A percentile compares a stretch with the other conserved stretches of the same genome.
These are phyloP conservation scores for Aegithalos caudatus DNA, from an alignment of 2,113 vertebrate genomes.

Conservation along the genomic window DNA sequence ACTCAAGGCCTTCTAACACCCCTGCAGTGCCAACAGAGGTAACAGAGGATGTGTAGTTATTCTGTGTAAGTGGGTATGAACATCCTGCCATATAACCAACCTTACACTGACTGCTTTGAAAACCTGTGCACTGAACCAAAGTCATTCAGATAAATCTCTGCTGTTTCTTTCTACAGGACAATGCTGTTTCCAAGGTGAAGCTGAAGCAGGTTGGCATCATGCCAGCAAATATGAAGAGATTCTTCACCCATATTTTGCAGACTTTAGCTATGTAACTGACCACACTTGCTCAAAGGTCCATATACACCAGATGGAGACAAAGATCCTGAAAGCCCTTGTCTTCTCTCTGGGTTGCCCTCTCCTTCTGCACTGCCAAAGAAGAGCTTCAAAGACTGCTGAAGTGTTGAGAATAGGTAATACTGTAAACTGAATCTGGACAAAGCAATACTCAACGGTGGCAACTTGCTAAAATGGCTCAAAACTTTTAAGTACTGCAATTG, in stretches of 20 bases:
- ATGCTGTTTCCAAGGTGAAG: constrained; percentile 77
- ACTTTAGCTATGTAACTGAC: constrained; percentile 80
- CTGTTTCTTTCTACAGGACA: constrained; percentile 60
- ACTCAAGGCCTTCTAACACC: neutral
- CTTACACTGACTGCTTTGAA: neutral
- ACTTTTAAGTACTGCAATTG: neutral
- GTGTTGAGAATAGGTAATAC: neutral
- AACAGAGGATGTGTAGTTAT: neutral
- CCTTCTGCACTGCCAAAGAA: constrained; percentile 80
- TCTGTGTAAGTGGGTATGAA: neutral
- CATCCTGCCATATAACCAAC: neutral
- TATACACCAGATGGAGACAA: constrained; percentile 84
- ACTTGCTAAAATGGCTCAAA: neutral
- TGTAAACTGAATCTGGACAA: neutral
- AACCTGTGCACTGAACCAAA: neutral
- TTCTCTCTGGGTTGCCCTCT: constrained; percentile 79
- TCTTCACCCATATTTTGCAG: constrained; percentile 73
- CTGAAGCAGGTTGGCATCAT: constrained; percentile 86
- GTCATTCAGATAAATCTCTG: neutral
- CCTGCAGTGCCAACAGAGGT: neutral
- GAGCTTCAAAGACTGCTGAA: constrained; percentile 80
- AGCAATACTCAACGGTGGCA: neutral
- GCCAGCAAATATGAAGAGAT: constrained; percentile 90
- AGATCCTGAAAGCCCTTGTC: constrained; percentile 78
- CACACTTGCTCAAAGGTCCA: constrained; percentile 75